Conservation (phyloP, 2,797 vertebrate genomes). For the Macropus fuliginosus region DNA sequence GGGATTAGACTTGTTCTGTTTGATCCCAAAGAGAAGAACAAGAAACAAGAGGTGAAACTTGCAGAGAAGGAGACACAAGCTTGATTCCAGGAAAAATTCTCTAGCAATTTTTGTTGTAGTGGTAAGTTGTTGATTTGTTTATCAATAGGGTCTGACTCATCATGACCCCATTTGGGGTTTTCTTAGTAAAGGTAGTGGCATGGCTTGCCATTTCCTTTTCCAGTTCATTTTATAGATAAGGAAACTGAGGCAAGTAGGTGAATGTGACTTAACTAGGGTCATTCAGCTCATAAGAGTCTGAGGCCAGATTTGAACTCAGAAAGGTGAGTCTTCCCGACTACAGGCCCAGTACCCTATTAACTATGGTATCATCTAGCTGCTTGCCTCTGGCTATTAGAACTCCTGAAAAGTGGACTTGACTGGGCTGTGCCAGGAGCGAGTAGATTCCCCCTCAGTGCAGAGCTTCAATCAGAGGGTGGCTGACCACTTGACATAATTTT, state of each 20-base stretch:
- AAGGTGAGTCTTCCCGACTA: not conserved
- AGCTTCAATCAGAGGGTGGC: not conserved
- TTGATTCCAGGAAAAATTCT: not conserved
- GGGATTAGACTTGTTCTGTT: not conserved
- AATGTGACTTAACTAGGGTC: too few relatives aligned
- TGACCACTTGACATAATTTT: not conserved
- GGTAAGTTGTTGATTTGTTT: too few relatives aligned
- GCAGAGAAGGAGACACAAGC: not conserved
- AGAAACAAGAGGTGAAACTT: not conserved
- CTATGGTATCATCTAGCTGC: not conserved
- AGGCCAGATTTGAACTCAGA: not conserved
- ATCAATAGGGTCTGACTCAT: too few relatives aligned
- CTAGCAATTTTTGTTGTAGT: not conserved
- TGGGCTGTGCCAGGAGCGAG: not conserved
- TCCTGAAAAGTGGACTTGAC: not conserved
- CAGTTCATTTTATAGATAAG: too few relatives aligned
- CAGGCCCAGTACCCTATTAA: not conserved
- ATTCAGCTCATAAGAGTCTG: not conserved
- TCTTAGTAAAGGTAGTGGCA: too few relatives aligned
- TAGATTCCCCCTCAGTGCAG: not conserved
- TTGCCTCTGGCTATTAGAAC: not conserved
- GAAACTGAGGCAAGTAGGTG: too few relatives aligned
- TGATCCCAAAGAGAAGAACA: not conserved
- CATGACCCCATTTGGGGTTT: too few relatives aligned
- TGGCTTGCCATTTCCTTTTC: too few relatives aligned